phyloP scores from a whole-genome alignment of 1,140 invertebrate genomes.

The Bactericera cockerelli region DNA sequence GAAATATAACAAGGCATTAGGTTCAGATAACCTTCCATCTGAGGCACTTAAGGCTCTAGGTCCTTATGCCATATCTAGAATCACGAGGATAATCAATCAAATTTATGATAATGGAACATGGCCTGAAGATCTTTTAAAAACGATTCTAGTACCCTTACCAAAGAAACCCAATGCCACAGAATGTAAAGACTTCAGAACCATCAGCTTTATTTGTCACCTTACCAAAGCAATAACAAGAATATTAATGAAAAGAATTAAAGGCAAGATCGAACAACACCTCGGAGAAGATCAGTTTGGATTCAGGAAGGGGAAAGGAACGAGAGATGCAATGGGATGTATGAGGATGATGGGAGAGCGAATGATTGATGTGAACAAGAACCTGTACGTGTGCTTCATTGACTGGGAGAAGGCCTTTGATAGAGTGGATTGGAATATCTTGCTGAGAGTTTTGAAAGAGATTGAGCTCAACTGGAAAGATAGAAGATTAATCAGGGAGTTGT shows the following conservation, averaged over 20 bases:
- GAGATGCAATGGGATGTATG: constrained; percentile 12
- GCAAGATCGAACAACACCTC: constrained; percentile 6
- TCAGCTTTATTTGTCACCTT: constrained; percentile 10
- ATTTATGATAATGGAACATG: constrained; percentile 14
- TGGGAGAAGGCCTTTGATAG: constrained; percentile 13
- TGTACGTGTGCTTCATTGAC: constrained; percentile 11
- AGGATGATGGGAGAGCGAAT: constrained; percentile 11
- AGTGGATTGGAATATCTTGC: constrained; percentile 8
- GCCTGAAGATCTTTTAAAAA: constrained; percentile 4
- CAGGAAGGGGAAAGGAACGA: not conserved
- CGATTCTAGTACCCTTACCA: constrained; percentile 12
- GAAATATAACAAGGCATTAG: constrained; percentile 20
- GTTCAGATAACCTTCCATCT: constrained; percentile 20
- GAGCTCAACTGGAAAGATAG: constrained; percentile 5
- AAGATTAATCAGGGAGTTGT: constrained; percentile 11
- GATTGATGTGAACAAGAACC: constrained; percentile 1
- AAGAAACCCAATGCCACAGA: constrained; percentile 11
- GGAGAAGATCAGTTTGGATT: constrained; percentile 5
- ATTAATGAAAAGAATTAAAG: constrained; percentile 11
- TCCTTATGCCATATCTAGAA: constrained; percentile 6
- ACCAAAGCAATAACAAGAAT: constrained; percentile 14
- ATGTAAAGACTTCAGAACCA: constrained; percentile 12
- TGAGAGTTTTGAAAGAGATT: constrained; percentile 5
- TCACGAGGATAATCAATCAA: constrained; percentile 9
- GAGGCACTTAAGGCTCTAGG: constrained; percentile 20